These are phyloP conservation scores for Hermatobates lingyangjiaoensis DNA, from an alignment of 1,140 invertebrate species.

Conservation along the genomic window DNA sequence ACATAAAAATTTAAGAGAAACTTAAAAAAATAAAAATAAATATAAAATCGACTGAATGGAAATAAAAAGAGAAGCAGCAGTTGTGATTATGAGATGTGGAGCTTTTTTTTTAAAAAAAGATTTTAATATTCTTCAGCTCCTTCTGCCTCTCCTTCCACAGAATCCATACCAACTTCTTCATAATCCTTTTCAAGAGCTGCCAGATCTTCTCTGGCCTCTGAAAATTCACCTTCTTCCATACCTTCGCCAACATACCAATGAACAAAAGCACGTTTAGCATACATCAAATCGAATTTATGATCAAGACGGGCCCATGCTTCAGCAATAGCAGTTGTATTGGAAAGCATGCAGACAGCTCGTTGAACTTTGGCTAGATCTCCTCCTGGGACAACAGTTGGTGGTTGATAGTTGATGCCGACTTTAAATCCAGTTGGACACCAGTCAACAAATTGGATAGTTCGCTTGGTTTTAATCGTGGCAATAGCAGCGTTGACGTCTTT, in stretches of 20 bases:
- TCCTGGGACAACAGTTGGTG: constrained; percentile 57
- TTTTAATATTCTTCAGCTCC: constrained; percentile 52
- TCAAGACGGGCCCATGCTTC: constrained; percentile 61
- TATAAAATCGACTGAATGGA: too few species aligned
- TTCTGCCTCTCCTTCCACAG: constrained; percentile 47
- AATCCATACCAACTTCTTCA: constrained; percentile 34
- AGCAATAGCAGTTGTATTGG: constrained; percentile 38
- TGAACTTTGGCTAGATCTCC: constrained; percentile 69
- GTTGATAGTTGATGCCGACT: constrained; percentile 63
- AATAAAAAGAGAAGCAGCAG: too few species aligned
- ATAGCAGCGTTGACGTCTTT: constrained; percentile 70
- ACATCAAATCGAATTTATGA: constrained; percentile 64
- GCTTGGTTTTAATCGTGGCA: constrained; percentile 59
- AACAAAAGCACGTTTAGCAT: constrained; percentile 55
- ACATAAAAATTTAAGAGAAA: too few species aligned
- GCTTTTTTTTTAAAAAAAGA: too few species aligned
- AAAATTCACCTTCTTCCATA: constrained; percentile 62
- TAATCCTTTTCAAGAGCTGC: too few species aligned
- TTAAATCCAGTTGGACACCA: too few species aligned
- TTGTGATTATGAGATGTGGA: too few species aligned
- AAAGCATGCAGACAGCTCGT: constrained; percentile 58
- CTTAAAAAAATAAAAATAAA: too few species aligned
- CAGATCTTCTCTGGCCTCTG: constrained; percentile 53
- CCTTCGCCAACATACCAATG: constrained; percentile 57
- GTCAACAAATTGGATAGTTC: constrained; percentile 36